Evolutionary conservation across 1,140 invertebrate genomes (phyloP).

Genomic region (Elymnias hypermnestra): DNA sequence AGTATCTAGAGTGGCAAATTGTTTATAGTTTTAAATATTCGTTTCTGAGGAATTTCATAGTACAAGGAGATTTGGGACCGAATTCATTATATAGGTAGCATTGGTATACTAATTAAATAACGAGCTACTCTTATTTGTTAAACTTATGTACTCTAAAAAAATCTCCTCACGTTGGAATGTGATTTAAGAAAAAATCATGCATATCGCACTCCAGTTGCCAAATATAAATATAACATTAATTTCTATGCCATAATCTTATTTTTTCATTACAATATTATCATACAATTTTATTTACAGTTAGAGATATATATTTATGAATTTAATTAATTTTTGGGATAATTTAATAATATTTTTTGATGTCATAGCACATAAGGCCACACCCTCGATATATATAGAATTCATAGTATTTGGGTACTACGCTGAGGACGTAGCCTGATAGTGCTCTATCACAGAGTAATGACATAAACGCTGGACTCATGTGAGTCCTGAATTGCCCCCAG

Average conservation of each 20-base stretch:
- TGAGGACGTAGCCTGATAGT: conserved; percentile 45
- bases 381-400: conserved; percentile 22
- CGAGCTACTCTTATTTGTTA: conserved; percentile 14
- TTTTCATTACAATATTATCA: conserved; percentile 55
- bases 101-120: not conserved
- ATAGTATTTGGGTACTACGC: conserved; percentile 12
- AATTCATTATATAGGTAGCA: not conserved
- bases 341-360: conserved; percentile 71
- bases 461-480: conserved; percentile 57
- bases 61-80: conserved; percentile 16
- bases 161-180: conserved; percentile 63
- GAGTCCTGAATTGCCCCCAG: conserved; percentile 66
- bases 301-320: conserved; percentile 67
- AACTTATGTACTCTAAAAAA: conserved; percentile 21
- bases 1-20: conserved; percentile 37
- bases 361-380: conserved; percentile 59
- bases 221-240: conserved; percentile 51
- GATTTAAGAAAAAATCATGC: conserved; percentile 65
- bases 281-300: conserved; percentile 72
- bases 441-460: conserved; percentile 75
- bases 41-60: conserved; percentile 13
- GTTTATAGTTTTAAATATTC: not conserved
- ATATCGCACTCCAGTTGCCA: conserved; percentile 61
- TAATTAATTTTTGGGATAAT: conserved; percentile 76
- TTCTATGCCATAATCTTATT: conserved; percentile 44